Evolutionary conservation across 2,797 vertebrate genomes (phyloP), one percentile per base, ranked within the genome.

Genomic region (Calcarius lapponicus): DNA sequence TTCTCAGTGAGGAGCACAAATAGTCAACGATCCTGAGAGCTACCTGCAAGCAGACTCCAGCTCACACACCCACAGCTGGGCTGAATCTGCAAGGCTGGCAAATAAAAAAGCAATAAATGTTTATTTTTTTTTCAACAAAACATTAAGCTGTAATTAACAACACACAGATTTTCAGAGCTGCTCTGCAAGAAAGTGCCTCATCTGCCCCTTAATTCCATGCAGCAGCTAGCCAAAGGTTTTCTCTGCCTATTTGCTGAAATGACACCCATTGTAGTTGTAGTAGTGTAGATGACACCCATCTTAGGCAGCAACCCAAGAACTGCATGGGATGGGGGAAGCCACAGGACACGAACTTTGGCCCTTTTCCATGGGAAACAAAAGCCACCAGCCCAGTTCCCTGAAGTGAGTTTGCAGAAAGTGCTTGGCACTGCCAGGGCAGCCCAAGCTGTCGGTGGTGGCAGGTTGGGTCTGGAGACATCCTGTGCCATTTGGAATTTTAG

Each of bases 21-120:
- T 7, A 84, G 31, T 81, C 76, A 92, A 73, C 0, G 4, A 42
- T 21, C 64, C 43, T 64, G 28, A 32, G 51, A 76, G 38, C 29
- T 66, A 75, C 48, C 78, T 93, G 83, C 60, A 57, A 82, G 64
- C 26, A 93, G 47, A 42, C 25, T 64, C 26, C 60, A 67, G 54
- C 65, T 92, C 85, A 34, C 25, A 65, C 73, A 45, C 31, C 70
- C 67, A 73, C n/a, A 92, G 34, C 78, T 67, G 19, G 38, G 48
- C 83, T 91, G 60, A 90, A 86, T 57, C 60, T 80, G 74, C 53
- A 92, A 76, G 48, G 24, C 64, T 80, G 48, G 36, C 64, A 82
- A 88, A 80, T 36, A 60, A 76, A 94, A 88, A 84, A 82, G 13
- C 67, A 60, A n/a, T 66, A 76, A 67, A 92, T 90, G 34, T 13